Conservation (phyloP, 2,888 invertebrate species). For the Mesopsocus fuscifrons region DNA sequence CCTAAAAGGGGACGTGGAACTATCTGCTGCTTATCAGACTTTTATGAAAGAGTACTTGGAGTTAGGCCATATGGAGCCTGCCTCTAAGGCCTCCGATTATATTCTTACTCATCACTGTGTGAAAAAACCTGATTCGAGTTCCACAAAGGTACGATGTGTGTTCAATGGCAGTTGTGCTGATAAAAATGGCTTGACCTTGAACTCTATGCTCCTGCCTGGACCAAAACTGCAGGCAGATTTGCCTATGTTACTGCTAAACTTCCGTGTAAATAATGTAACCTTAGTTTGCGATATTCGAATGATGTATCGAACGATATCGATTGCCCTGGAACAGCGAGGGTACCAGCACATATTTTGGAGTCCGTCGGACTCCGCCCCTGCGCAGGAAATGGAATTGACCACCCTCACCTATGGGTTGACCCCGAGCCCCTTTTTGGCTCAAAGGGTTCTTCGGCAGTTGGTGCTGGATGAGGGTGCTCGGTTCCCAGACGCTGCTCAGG, state of each 20-base stretch:
- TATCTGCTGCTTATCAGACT: too few species aligned
- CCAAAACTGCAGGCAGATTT: background rate
- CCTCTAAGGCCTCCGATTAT: background rate
- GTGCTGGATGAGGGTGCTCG: background rate
- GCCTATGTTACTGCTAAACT: background rate
- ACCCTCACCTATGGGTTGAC: background rate
- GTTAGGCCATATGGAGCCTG: too few species aligned
- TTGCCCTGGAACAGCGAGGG: background rate
- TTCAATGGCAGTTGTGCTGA: background rate
- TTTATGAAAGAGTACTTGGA: too few species aligned
- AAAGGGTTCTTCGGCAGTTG: background rate
- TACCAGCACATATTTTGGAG: background rate
- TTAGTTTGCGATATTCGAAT: background rate
- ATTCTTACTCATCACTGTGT: background rate
- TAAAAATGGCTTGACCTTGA: background rate
- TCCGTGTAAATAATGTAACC: background rate
- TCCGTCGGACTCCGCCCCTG: background rate
- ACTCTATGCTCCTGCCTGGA: background rate
- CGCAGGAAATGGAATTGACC: background rate
- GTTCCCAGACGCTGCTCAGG: background rate
- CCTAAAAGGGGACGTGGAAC: too few species aligned
- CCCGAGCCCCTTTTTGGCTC: background rate
- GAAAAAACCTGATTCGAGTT: background rate
- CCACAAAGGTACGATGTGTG: background rate
- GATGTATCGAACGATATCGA: background rate